A percentile compares a stretch with the other conserved stretches of the same genome.
Evolutionary conservation across 2,797 vertebrate species (phyloP).

Genomic region (Danionella dracula): DNA sequence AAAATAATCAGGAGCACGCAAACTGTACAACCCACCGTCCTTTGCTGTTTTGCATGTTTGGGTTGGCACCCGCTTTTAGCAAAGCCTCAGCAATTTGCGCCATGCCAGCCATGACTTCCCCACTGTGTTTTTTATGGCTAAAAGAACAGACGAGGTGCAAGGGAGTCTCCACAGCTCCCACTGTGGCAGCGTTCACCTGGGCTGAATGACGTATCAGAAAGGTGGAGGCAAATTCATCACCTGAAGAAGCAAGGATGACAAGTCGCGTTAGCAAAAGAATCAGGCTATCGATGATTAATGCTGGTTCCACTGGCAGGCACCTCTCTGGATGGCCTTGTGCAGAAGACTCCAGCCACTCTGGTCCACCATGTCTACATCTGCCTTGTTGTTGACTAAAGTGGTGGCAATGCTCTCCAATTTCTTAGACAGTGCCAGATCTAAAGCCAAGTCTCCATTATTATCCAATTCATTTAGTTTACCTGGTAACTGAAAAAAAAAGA

Average conservation of each 20-base stretch:
- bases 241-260: slow-evolving; percentile 48
- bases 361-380: slow-evolving; percentile 93
- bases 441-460: slow-evolving; percentile 89
- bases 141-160: slow-evolving; percentile 92
- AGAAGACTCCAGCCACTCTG: slow-evolving; percentile 93
- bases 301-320: too few species aligned
- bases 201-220: slow-evolving; percentile 94
- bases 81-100: slow-evolving; percentile 86
- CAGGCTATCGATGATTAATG: too few species aligned
- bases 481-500: slow-evolving; percentile 72
- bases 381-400: slow-evolving; percentile 89
- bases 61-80: slow-evolving; percentile 88
- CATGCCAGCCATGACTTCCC: slow-evolving; percentile 85
- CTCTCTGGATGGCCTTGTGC: slow-evolving; percentile 96
- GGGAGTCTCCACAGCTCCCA: slow-evolving; percentile 90
- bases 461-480: slow-evolving; percentile 91
- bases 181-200: slow-evolving; percentile 86
- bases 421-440: slow-evolving; percentile 87
- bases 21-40: slow-evolving; percentile 74
- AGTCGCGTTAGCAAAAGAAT: neutral
- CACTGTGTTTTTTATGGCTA: slow-evolving; percentile 83
- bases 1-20: neutral
- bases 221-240: slow-evolving; percentile 91
- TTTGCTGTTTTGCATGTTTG: slow-evolving; percentile 94
- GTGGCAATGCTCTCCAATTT: slow-evolving; percentile 91